Conservation (phyloP, 92 coral and sea anemone species). For the Actinernus sp. region DNA sequence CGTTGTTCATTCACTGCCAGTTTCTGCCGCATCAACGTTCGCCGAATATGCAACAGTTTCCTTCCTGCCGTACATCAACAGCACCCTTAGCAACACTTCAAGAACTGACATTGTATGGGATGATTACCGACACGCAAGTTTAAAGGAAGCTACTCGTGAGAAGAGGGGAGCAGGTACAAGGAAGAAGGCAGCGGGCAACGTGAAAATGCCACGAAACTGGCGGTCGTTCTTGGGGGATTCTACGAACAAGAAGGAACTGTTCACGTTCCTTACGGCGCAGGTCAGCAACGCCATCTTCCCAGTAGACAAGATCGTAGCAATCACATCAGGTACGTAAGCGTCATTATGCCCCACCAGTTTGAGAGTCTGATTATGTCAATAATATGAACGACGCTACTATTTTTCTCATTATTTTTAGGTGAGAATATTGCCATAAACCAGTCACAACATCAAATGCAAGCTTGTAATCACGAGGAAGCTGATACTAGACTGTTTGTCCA, state of each 20-base stretch:
- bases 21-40: too few relatives aligned
- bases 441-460: neutral
- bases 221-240: constrained; percentile 27
- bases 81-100: constrained; percentile 6
- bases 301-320: too few relatives aligned
- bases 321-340: constrained; percentile 7
- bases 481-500: constrained; percentile 7
- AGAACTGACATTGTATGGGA: constrained; percentile 57
- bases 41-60: too few relatives aligned
- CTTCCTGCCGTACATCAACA: constrained; percentile 27
- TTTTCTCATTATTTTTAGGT: too few relatives aligned
- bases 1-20: constrained; percentile 38
- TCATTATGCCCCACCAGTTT: too few relatives aligned
- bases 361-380: too few relatives aligned
- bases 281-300: constrained; percentile 13
- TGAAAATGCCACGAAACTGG: constrained; percentile 51
- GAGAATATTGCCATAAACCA: neutral
- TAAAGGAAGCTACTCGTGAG: too few relatives aligned
- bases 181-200: constrained; percentile 38
- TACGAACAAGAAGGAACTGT: constrained; percentile 44
- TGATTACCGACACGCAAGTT: constrained; percentile 24
- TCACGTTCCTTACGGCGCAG: constrained; percentile 21
- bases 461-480: constrained; percentile 20
- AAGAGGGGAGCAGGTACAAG: constrained; percentile 47
- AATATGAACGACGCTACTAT: too few relatives aligned